A percentile compares a stretch with the other conserved stretches of the same genome.
Evolutionary conservation across 2,888 invertebrate genomes (phyloP).

Genomic region (Heliconius ismenius): DNA sequence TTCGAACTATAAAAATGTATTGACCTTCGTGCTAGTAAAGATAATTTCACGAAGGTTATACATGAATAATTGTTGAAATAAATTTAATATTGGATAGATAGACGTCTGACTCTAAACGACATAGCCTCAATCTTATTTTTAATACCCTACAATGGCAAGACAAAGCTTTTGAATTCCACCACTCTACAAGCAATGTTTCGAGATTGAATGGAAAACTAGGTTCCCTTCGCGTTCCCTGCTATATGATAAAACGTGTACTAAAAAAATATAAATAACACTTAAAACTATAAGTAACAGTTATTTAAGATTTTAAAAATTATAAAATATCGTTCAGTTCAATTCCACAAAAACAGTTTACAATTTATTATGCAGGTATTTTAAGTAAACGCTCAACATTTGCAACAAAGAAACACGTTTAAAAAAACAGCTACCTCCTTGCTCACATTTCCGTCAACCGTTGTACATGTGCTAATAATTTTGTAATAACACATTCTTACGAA

Average conservation of each 20-base stretch:
- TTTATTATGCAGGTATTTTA: slow-evolving; percentile 27
- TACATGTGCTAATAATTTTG: slow-evolving; percentile 27
- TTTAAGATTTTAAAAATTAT: background rate
- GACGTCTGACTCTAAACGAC: too few relatives aligned
- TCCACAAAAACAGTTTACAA: slow-evolving; percentile 21
- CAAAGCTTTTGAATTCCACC: background rate
- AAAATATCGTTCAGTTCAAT: background rate
- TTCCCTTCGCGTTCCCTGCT: too few relatives aligned
- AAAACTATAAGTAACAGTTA: too few relatives aligned
- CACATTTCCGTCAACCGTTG: slow-evolving; percentile 32
- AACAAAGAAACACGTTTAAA: slow-evolving; percentile 38
- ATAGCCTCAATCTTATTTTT: background rate
- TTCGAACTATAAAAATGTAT: background rate
- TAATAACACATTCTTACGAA: slow-evolving; percentile 8
- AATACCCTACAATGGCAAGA: background rate
- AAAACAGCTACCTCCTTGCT: slow-evolving; percentile 27
- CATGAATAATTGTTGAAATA: slow-evolving; percentile 2
- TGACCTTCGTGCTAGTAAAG: slow-evolving; percentile 7
- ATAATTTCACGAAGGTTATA: slow-evolving; percentile 9
- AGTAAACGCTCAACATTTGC: slow-evolving; percentile 25
- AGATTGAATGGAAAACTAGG: background rate
- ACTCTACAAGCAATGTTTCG: background rate
- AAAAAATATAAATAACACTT: too few relatives aligned
- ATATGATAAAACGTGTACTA: too few relatives aligned
- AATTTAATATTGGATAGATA: background rate